phyloP scores from a whole-genome alignment of 2,113 vertebrate species.

The Aix galericulata region DNA sequence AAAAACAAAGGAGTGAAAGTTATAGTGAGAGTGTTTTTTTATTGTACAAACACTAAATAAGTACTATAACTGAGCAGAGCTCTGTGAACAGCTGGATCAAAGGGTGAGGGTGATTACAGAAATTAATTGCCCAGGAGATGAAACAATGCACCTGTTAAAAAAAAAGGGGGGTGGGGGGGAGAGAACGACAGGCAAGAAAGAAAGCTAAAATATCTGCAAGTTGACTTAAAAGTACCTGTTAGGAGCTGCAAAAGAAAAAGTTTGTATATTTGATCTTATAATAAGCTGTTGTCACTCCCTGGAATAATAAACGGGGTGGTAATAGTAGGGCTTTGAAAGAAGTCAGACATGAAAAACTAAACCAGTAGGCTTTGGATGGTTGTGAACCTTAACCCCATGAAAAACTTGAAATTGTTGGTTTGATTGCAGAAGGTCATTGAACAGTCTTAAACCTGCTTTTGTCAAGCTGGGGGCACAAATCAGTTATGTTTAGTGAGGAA shows the following conservation, averaged over 20 bases:
- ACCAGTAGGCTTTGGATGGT: background rate
- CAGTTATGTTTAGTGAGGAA: background rate
- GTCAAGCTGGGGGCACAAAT: background rate
- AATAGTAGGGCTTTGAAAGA: background rate
- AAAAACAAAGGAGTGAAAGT: background rate
- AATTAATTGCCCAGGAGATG: background rate
- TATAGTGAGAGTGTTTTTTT: background rate
- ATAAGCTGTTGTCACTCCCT: background rate
- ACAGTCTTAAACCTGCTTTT: background rate
- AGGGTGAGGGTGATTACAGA: background rate
- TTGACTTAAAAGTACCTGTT: background rate
- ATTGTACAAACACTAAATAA: background rate
- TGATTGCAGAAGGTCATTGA: background rate
- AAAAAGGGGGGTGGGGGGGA: background rate
- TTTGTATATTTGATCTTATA: background rate
- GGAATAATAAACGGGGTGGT: background rate
- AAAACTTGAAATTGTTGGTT: background rate
- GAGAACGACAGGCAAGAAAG: background rate
- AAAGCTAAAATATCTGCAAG: background rate
- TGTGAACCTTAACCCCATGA: background rate
- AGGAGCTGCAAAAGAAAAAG: background rate
- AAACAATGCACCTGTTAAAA: background rate
- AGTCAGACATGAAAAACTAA: background rate
- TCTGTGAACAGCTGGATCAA: background rate
- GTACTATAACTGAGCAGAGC: background rate